These are phyloP conservation scores for Drosophila nigricruria DNA, from an alignment of 2,888 invertebrate genomes.

Conservation along the genomic window DNA sequence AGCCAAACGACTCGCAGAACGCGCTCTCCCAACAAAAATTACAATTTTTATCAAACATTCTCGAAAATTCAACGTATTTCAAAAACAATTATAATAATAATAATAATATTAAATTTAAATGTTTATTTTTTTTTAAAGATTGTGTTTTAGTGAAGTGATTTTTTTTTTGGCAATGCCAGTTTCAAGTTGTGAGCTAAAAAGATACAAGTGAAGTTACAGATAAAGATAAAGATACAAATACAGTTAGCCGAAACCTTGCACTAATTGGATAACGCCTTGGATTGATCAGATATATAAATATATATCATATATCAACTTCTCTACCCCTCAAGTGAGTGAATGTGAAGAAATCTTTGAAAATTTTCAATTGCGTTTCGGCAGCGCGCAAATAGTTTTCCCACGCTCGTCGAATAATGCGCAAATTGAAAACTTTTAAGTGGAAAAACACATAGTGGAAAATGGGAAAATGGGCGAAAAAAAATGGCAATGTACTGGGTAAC, in stretches of 20 bases:
- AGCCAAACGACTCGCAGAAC: constrained; percentile 63
- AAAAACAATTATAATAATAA: not conserved
- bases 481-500: constrained; percentile 18
- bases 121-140: not conserved
- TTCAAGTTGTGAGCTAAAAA: constrained; percentile 7
- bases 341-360: constrained; percentile 27
- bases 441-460: constrained; percentile 20
- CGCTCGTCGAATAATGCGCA: constrained; percentile 43
- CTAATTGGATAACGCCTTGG: constrained; percentile 52
- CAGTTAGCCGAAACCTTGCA: constrained; percentile 46
- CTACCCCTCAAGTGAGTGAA: constrained; percentile 28
- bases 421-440: constrained; percentile 31
- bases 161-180: constrained; percentile 27
- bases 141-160: no score
- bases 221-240: constrained; percentile 7
- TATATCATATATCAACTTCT: not conserved
- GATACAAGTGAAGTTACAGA: constrained; percentile 9
- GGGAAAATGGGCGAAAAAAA: constrained; percentile 2
- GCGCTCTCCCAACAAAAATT: constrained; percentile 16
- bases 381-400: constrained; percentile 36
- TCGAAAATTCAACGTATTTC: constrained; percentile 5
- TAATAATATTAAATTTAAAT: not conserved
- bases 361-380: constrained; percentile 41
- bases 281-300: constrained; percentile 14
- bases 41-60: constrained; percentile 13